These are phyloP conservation scores for Caloenas nicobarica DNA, from an alignment of 2,113 vertebrate species.

Conservation along the genomic window DNA sequence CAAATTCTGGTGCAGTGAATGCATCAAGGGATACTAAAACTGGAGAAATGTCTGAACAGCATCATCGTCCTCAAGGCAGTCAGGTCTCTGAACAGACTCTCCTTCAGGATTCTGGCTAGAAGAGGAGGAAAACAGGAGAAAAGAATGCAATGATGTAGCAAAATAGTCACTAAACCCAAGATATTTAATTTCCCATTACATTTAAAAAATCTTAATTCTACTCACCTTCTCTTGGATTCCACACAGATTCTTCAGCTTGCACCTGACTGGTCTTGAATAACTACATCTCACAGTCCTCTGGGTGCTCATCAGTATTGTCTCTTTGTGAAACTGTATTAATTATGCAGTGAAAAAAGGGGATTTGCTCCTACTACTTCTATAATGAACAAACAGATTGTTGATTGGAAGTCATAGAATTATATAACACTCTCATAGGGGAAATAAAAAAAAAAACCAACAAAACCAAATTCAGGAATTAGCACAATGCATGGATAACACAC, in stretches of 20 bases:
- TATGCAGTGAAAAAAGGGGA: not conserved
- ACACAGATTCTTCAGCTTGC: conserved; percentile 42
- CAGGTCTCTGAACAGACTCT: conserved; percentile 17
- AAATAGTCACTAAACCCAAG: not conserved
- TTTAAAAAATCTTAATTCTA: not conserved
- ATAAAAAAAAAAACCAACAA: not conserved
- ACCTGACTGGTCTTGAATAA: conserved; percentile 2
- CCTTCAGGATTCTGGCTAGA: conserved; percentile 23
- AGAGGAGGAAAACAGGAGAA: conserved; percentile 30
- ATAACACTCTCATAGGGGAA: not conserved
- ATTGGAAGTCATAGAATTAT: not conserved
- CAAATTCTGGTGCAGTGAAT: not conserved
- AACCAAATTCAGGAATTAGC: not conserved
- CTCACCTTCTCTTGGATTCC: conserved; percentile 35
- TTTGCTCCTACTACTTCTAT: not conserved
- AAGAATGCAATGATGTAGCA: conserved; percentile 25
- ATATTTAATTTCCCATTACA: not conserved
- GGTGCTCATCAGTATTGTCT: not conserved
- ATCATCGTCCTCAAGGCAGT: conserved; percentile 11
- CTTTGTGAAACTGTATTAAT: not conserved
- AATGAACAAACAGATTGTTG: not conserved
- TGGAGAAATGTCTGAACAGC: conserved; percentile 15
- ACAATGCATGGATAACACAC: not conserved
- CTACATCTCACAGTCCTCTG: not conserved
- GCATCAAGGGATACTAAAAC: not conserved